Base-by-base conservation (phyloP, 1,140 invertebrate genomes). In the Scylla paramamosain region DNA sequence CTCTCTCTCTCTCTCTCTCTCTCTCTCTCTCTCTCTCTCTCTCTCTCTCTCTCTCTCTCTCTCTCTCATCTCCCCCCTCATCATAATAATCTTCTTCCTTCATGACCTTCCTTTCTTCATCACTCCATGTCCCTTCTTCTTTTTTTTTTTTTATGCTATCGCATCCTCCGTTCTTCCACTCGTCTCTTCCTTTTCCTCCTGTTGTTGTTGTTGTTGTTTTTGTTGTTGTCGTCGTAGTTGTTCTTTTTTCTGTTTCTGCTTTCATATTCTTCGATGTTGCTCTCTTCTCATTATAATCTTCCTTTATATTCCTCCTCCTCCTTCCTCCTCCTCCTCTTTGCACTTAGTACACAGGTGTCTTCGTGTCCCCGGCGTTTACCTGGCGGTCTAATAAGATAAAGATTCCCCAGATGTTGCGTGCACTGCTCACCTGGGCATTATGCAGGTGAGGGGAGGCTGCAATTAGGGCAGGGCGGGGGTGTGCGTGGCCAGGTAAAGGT, bases 21-120 rank as follows among this genome's bases (percentile, higher is more conserved):
- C 89, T 59, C 59, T 29, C 46, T 59, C 89, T 46, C 45, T 31
- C 59, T 52, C 46, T 59, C 59, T 59, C 46, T 52, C 46, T 91
- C n/a, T 59, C 46, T 46, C 46, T 91, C 46, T 91, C 67, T 91
- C 89, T 91, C 59, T 28, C 31, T 89, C 88, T 89, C 46, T 28
- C 16, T 91, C 7, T 59, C 89, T 29, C 84, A 87, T 16, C 39
- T 32, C 32, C 29, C 14, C 39, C 31, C 6, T 87, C 84, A 31
- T 87, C 84, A 31, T 87, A 8, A 32, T 87, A 84, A 10, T 32
- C 83, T 25, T 84, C 83, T 32, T 6, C 16, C 67, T 20, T 77
- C 25, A 39, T 87, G 12, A 39, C 39, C 39, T 87, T 32, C 31
- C 10, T 87, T 87, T 16, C 31, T 39, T 12, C 14, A 7, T 16